These are phyloP conservation scores for Sander lucioperca DNA, from an alignment of 2,113 vertebrate genomes.

Conservation along the genomic window DNA sequence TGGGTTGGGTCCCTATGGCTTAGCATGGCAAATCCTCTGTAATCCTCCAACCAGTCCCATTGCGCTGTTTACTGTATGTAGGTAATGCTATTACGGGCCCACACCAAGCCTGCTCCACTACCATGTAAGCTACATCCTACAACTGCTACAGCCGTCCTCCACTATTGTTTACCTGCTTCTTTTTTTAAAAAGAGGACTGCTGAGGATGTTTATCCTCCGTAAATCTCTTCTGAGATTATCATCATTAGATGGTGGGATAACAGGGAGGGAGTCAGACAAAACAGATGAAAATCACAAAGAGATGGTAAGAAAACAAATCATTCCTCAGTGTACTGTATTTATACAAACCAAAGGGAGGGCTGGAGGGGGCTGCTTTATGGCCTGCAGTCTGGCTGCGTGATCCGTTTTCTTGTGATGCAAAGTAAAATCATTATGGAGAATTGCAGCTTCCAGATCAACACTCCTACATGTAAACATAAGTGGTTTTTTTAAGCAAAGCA, in stretches of 20 bases:
- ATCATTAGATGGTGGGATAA: slow-evolving; percentile 42
- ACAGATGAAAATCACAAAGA: slow-evolving; percentile 13
- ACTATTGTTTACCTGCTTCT: slow-evolving; percentile 35
- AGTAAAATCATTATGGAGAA: not conserved
- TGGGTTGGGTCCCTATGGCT: slow-evolving; percentile 75
- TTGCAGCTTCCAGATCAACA: not conserved
- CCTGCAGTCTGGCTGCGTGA: slow-evolving; percentile 20
- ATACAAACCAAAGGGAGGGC: slow-evolving; percentile 4
- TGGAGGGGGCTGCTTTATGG: not conserved
- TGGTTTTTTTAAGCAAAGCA: not conserved
- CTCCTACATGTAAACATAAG: not conserved
- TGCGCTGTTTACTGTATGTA: slow-evolving; percentile 72
- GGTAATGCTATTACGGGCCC: slow-evolving; percentile 59
- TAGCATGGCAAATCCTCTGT: slow-evolving; percentile 82
- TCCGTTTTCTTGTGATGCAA: slow-evolving; percentile 14
- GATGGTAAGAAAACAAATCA: slow-evolving; percentile 19
- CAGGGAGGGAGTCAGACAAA: slow-evolving; percentile 28
- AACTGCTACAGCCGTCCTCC: slow-evolving; percentile 2
- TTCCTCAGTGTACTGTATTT: slow-evolving; percentile 12
- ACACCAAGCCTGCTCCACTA: slow-evolving; percentile 20
- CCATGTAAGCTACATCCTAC: slow-evolving; percentile 31
- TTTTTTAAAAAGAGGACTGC: not conserved
- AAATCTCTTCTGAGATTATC: slow-evolving; percentile 57
- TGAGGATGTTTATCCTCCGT: slow-evolving; percentile 32
- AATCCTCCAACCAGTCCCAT: slow-evolving; percentile 76